A percentile compares a stretch with the other conserved stretches of the same genome.
Conservation (phyloP, 2,113 vertebrate genomes). For the Carollia perspicillata region DNA sequence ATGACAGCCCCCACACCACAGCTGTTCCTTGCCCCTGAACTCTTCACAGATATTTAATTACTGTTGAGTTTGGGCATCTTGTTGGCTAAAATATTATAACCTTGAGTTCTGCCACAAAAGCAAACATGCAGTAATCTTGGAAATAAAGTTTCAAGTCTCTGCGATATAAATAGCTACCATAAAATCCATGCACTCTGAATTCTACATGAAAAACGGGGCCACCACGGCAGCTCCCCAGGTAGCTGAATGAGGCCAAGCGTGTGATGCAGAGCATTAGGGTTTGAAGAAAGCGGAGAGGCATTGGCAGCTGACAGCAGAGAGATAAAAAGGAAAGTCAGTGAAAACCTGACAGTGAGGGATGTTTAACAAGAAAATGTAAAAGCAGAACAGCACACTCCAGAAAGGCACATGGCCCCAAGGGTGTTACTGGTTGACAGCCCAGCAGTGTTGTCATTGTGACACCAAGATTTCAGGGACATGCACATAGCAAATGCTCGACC, state of each 20-base stretch:
- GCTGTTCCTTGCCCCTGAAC: not conserved
- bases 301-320: not conserved
- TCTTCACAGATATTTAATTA: not conserved
- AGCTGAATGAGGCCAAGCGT: not conserved
- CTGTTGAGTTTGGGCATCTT: not conserved
- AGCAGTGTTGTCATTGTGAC: not conserved
- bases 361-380: not conserved
- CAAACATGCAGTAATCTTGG: not conserved
- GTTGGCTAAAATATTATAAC: not conserved
- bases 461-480: not conserved
- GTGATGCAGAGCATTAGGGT: not conserved
- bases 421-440: not conserved
- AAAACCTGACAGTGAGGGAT: not conserved
- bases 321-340: not conserved
- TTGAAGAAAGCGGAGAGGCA: not conserved
- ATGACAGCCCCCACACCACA: not conserved
- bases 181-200: not conserved
- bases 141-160: not conserved
- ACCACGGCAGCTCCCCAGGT: not conserved
- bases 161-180: not conserved
- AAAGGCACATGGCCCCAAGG: not conserved
- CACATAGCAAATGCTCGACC: not conserved
- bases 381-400: not conserved
- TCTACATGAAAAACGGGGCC: not conserved
- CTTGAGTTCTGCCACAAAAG: not conserved